Conservation (phyloP, 1,140 invertebrate species). For the Acyrthosiphon pisum region DNA sequence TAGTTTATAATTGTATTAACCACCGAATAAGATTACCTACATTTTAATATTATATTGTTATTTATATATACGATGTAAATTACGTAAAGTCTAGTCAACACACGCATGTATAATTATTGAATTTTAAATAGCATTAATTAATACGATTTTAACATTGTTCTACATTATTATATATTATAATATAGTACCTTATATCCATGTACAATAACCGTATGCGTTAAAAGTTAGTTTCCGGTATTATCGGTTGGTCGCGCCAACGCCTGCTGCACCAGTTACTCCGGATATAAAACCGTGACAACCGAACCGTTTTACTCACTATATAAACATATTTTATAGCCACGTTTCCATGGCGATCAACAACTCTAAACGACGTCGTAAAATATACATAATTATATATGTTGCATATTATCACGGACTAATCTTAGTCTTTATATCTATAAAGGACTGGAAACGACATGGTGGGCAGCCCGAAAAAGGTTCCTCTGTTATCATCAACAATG, state of each 20-base stretch:
- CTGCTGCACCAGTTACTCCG: background rate
- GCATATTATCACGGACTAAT: too few relatives aligned
- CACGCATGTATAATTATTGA: background rate
- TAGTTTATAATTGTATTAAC: constrained; percentile 23
- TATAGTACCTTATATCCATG: background rate
- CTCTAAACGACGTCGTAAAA: background rate
- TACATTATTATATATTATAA: background rate
- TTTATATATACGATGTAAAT: constrained; percentile 6
- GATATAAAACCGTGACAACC: constrained; percentile 6
- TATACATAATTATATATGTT: too few relatives aligned
- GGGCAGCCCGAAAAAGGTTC: too few relatives aligned
- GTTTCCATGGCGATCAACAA: background rate
- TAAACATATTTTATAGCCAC: too few relatives aligned
- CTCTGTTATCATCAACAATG: too few relatives aligned
- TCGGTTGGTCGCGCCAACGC: background rate
- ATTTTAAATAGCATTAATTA: background rate
- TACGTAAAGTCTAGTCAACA: constrained; percentile 39
- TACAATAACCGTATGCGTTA: background rate
- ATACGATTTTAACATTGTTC: background rate
- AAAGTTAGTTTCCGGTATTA: background rate
- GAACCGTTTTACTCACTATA: background rate
- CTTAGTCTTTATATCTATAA: too few relatives aligned
- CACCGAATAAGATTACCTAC: constrained; percentile 27
- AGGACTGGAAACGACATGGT: too few relatives aligned
- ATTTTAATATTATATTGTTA: constrained; percentile 11